These are phyloP conservation scores for Gari tellinella DNA, from an alignment of 2,888 invertebrate species.

Conservation along the genomic window DNA sequence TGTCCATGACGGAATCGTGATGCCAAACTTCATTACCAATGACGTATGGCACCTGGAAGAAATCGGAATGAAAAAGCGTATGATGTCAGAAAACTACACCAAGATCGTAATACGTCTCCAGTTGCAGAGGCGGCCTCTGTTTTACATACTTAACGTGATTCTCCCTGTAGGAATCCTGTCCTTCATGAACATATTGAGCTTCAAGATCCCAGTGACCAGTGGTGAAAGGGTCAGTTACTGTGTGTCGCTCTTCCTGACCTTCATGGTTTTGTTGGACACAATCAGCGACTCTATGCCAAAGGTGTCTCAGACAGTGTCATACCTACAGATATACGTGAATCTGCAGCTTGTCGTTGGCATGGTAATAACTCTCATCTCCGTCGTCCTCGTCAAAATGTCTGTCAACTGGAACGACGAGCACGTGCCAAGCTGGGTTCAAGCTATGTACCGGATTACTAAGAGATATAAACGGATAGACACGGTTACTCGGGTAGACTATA, in stretches of 20 bases:
- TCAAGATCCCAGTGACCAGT: constrained; percentile 26
- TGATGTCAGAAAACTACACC: neutral
- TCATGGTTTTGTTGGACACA: constrained; percentile 24
- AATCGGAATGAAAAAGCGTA: neutral
- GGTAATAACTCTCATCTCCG: constrained; percentile 16
- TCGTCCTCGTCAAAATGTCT: constrained; percentile 2
- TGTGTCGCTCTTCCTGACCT: constrained; percentile 34
- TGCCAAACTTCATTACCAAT: neutral
- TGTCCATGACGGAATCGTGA: neutral
- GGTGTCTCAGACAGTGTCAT: constrained; percentile 21
- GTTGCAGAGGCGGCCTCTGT: constrained; percentile 13
- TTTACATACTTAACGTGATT: constrained; percentile 18
- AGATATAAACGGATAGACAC: no score
- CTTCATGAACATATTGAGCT: constrained; percentile 30
- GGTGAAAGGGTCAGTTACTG: constrained; percentile 38
- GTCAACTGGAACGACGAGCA: neutral
- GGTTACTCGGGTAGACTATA: no score
- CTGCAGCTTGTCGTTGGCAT: constrained; percentile 18
- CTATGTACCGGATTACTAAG: no score
- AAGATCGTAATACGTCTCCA: neutral
- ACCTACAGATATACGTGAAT: constrained; percentile 29
- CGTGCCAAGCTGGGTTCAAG: no score
- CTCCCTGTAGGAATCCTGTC: constrained; percentile 26
- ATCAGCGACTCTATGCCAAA: constrained; percentile 30
- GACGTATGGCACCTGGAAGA: constrained; percentile 1